Conservation (phyloP, 2,113 vertebrate genomes). For the Stictonetta naevosa region DNA sequence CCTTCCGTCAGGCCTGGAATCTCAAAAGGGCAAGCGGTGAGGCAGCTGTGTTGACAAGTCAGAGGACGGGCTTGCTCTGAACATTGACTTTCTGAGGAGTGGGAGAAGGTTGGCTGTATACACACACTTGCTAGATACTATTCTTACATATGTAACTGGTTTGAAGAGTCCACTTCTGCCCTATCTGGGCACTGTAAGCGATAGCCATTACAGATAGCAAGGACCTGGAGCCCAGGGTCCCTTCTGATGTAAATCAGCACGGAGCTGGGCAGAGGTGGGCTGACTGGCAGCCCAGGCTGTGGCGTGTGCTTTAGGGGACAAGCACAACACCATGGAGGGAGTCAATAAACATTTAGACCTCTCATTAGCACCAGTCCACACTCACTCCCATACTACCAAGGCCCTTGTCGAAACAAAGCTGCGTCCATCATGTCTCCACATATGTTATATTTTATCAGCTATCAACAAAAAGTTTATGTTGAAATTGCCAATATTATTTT, state of each 20-base stretch:
- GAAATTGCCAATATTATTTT: neutral
- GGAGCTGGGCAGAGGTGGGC: neutral
- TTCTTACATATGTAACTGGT: conserved; percentile 48
- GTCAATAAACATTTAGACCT: neutral
- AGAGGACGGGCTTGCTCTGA: conserved; percentile 70
- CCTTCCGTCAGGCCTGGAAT: conserved; percentile 60
- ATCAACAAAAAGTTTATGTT: neutral
- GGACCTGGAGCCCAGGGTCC: neutral
- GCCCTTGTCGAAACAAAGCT: neutral
- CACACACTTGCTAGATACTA: conserved; percentile 47
- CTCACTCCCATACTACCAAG: neutral
- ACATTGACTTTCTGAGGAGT: conserved; percentile 73
- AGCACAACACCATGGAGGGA: neutral
- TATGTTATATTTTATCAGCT: neutral
- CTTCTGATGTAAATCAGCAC: fast-evolving
- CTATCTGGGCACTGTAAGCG: neutral
- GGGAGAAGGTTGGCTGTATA: conserved; percentile 64
- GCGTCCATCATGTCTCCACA: neutral
- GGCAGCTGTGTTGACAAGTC: conserved; percentile 76
- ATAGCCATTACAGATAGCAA: neutral
- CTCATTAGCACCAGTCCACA: neutral
- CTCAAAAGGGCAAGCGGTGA: conserved; percentile 66
- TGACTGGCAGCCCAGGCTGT: neutral
- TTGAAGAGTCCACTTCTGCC: conserved; percentile 45
- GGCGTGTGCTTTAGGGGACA: fast-evolving